A percentile compares a stretch with the other conserved stretches of the same genome.
Conservation (phyloP, 2,888 invertebrate genomes). For the Brenthis daphne region DNA sequence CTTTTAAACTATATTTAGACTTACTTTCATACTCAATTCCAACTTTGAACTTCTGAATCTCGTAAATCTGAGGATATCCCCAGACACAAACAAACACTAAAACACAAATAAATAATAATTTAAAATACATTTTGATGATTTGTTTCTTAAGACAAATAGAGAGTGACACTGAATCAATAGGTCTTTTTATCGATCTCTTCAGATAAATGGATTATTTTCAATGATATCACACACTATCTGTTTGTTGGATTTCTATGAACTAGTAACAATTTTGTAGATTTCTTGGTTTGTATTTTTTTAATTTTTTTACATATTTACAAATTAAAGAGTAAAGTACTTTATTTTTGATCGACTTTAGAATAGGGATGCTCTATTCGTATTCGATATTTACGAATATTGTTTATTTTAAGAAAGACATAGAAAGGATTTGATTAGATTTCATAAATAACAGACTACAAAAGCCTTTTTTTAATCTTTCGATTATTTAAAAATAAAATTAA, state of each 20-base stretch:
- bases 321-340: too few relatives aligned
- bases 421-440: too few relatives aligned
- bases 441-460: too few relatives aligned
- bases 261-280: background rate
- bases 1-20: slow-evolving; percentile 40
- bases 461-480: too few relatives aligned
- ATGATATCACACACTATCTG: background rate
- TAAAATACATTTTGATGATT: slow-evolving; percentile 32
- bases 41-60: slow-evolving; percentile 60
- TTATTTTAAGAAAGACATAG: too few relatives aligned
- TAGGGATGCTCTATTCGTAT: too few relatives aligned
- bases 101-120: slow-evolving; percentile 44
- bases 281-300: too few relatives aligned
- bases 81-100: slow-evolving; percentile 41
- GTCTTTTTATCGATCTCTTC: slow-evolving; percentile 27
- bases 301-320: too few relatives aligned
- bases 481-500: too few relatives aligned
- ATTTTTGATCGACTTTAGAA: too few relatives aligned
- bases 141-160: slow-evolving; percentile 25
- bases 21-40: slow-evolving; percentile 74
- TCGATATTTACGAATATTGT: too few relatives aligned
- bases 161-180: slow-evolving; percentile 33
- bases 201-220: slow-evolving; percentile 26
- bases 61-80: slow-evolving; percentile 52
- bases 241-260: background rate